Percentiles rank a stretch among this genome's conserved stretches.
Evolutionary conservation across 2,797 vertebrate genomes (phyloP).

Genomic region (Gallinago stenura): DNA sequence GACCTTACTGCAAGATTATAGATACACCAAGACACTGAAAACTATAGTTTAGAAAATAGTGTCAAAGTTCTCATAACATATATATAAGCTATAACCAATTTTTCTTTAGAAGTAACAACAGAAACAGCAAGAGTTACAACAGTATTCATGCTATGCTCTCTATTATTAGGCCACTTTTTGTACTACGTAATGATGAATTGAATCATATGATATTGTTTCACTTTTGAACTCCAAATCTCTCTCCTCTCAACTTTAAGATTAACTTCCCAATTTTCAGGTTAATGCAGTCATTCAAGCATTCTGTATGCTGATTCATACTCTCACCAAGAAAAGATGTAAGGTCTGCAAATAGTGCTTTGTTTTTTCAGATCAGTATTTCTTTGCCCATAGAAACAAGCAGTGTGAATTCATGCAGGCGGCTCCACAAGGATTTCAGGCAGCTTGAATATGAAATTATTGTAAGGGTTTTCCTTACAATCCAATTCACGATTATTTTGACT

Average conservation of each 20-base stretch:
- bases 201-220: background rate
- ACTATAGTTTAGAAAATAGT: background rate
- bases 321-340: background rate
- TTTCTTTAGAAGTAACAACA: background rate
- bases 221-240: conserved; percentile 27
- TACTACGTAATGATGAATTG: background rate
- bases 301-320: background rate
- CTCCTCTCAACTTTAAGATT: background rate
- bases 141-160: background rate
- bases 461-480: background rate
- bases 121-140: background rate
- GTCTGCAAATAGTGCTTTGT: background rate
- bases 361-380: background rate
- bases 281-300: conserved; percentile 6
- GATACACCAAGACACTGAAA: background rate
- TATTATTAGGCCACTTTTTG: background rate
- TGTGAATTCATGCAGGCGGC: background rate
- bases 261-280: conserved; percentile 15
- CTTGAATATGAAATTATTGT: background rate
- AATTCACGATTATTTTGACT: background rate
- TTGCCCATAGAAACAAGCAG: background rate
- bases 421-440: background rate
- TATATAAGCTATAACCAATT: rapidly evolving
- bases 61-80: background rate
- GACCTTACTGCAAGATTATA: background rate